These are phyloP conservation scores for Mylabris phalerata DNA, from an alignment of 1,140 invertebrate genomes.

Conservation along the genomic window DNA sequence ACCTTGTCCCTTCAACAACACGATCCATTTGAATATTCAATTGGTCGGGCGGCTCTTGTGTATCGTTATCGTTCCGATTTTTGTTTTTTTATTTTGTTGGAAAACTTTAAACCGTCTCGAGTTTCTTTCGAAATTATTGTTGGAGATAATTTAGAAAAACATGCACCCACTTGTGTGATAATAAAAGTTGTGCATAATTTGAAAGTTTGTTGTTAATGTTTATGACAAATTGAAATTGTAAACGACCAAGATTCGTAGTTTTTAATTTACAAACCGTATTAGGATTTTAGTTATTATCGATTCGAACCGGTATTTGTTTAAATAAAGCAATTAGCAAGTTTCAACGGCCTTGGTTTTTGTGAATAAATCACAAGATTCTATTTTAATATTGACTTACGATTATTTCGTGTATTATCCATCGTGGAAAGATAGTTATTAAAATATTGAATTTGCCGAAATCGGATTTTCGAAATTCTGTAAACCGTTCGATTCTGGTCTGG, in stretches of 20 bases:
- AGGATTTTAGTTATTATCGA: too few relatives aligned
- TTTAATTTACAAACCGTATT: too few relatives aligned
- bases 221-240: slow-evolving; percentile 5
- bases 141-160: slow-evolving; percentile 19
- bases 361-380: too few relatives aligned
- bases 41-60: background rate
- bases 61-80: slow-evolving; percentile 17
- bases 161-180: slow-evolving; percentile 10
- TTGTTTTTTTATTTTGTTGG: too few relatives aligned
- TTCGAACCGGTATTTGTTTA: background rate
- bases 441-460: slow-evolving; percentile 12
- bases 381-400: too few relatives aligned
- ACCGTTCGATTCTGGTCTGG: slow-evolving; percentile 14
- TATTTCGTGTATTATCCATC: too few relatives aligned
- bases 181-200: slow-evolving; percentile 11
- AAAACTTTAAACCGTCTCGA: slow-evolving; percentile 16
- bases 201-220: background rate
- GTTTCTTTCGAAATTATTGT: slow-evolving; percentile 14
- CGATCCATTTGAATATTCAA: slow-evolving; percentile 27
- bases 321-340: slow-evolving; percentile 8
- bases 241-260: background rate
- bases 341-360: background rate
- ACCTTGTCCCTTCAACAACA: slow-evolving; percentile 35
- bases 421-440: too few relatives aligned
- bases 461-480: slow-evolving; percentile 28